A percentile compares a stretch with the other conserved stretches of the same genome.
These are phyloP conservation scores for Clupea harengus DNA, from an alignment of 2,113 vertebrate species.

Conservation along the genomic window DNA sequence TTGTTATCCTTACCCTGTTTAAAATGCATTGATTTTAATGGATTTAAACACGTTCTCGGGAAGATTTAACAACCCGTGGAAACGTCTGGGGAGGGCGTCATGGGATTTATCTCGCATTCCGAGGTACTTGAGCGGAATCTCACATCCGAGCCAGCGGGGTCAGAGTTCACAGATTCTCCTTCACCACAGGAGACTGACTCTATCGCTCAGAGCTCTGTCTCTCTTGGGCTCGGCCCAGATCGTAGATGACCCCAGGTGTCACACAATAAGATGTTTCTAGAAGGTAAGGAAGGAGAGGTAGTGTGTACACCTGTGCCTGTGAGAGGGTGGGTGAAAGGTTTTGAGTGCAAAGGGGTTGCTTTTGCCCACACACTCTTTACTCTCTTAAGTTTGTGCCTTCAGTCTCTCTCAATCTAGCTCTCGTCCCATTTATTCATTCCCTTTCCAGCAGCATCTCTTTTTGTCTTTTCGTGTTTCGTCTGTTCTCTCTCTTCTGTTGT, in stretches of 20 bases:
- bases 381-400: not conserved
- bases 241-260: not conserved
- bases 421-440: not conserved
- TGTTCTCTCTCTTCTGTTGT: not conserved
- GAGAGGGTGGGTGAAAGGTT: not conserved
- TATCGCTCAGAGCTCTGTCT: not conserved
- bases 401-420: not conserved
- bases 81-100: not conserved
- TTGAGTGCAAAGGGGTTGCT: not conserved
- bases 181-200: not conserved
- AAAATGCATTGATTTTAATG: conserved; percentile 57
- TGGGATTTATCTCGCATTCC: not conserved
- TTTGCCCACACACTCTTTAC: not conserved
- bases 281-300: not conserved
- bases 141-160: not conserved
- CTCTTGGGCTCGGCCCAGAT: not conserved
- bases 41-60: conserved; percentile 36
- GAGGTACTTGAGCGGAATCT: conserved; percentile 10
- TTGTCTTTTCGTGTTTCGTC: not conserved
- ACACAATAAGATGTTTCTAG: not conserved
- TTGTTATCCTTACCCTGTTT: conserved; percentile 53
- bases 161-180: not conserved
- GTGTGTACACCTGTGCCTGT: not conserved
- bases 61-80: conserved; percentile 12
- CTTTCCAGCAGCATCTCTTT: not conserved